These are phyloP conservation scores for Telmatherina bonti DNA, from an alignment of 2,797 vertebrate species.

Conservation along the genomic window DNA sequence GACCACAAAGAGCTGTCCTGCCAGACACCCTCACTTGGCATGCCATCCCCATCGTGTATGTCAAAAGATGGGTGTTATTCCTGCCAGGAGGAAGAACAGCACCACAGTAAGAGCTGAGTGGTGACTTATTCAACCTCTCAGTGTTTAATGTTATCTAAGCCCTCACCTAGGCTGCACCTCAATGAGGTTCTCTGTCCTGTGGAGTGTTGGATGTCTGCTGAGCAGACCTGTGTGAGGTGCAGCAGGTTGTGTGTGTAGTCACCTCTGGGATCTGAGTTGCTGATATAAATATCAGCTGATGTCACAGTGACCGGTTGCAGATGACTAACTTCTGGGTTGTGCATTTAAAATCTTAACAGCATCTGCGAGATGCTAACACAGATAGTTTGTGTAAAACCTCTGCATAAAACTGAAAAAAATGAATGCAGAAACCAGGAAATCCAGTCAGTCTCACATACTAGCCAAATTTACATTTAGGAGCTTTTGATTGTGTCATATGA, in stretches of 20 bases:
- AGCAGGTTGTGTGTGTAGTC: constrained; percentile 10
- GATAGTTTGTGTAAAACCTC: not conserved
- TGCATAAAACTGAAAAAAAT: not conserved
- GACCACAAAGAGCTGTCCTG: constrained; percentile 63
- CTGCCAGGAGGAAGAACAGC: constrained; percentile 39
- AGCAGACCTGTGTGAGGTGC: constrained; percentile 20
- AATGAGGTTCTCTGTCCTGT: constrained; percentile 58
- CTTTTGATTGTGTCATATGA: not conserved
- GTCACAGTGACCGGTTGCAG: constrained; percentile 28
- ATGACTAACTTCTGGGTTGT: constrained; percentile 48
- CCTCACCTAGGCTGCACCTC: constrained; percentile 44
- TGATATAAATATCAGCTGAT: constrained; percentile 42
- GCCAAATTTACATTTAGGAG: not conserved
- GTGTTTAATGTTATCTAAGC: constrained; percentile 47
- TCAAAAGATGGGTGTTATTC: constrained; percentile 39
- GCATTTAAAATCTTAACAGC: not conserved
- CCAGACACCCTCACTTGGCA: constrained; percentile 57
- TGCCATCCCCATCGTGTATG: constrained; percentile 45
- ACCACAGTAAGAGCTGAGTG: constrained; percentile 28
- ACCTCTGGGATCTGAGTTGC: constrained; percentile 25
- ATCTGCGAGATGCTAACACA: not conserved
- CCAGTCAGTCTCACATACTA: not conserved
- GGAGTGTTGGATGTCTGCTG: constrained; percentile 18
- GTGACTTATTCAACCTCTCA: constrained; percentile 39
- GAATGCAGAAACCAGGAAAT: constrained; percentile 14